A percentile compares a stretch with the other conserved stretches of the same genome.
These are phyloP conservation scores for Xiphorhynchus elegans DNA, from an alignment of 2,113 vertebrate species.

Conservation along the genomic window DNA sequence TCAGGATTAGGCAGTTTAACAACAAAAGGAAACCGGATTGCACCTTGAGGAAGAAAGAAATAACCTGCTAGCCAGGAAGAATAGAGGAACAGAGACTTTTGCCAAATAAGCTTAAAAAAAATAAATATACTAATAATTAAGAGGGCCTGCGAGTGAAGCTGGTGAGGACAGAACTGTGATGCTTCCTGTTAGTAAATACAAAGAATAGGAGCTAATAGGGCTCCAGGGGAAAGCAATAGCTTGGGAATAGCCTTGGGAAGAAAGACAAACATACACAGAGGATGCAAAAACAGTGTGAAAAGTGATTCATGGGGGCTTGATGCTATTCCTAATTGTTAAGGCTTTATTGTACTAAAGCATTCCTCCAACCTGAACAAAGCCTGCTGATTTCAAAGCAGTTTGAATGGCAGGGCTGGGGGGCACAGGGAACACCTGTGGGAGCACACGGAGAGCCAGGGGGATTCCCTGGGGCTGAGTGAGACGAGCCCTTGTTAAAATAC, in stretches of 20 bases:
- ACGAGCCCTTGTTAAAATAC: background rate
- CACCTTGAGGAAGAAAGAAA: conserved; percentile 70
- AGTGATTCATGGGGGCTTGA: conserved; percentile 37
- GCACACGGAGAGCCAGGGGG: background rate
- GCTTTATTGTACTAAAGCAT: background rate
- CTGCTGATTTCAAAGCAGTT: background rate
- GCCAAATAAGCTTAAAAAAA: conserved; percentile 28
- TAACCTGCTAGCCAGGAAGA: conserved; percentile 63
- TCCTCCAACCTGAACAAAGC: conserved; percentile 28
- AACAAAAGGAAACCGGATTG: conserved; percentile 65
- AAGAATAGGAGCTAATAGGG: conserved; percentile 68
- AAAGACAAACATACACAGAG: conserved; percentile 30
- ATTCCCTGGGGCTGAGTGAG: background rate
- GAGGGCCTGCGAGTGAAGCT: background rate
- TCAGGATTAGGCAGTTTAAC: conserved; percentile 30
- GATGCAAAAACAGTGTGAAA: conserved; percentile 50
- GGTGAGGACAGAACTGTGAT: conserved; percentile 36
- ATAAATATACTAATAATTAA: conserved; percentile 52
- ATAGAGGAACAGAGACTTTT: background rate
- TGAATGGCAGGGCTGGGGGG: background rate
- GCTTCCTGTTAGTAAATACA: conserved; percentile 77
- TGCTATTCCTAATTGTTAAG: conserved; percentile 40
- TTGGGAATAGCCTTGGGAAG: conserved; percentile 69
- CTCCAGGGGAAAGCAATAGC: conserved; percentile 64
- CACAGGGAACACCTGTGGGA: background rate